Conservation (phyloP, 2,113 vertebrate species). For the Arvicanthis niloticus region DNA sequence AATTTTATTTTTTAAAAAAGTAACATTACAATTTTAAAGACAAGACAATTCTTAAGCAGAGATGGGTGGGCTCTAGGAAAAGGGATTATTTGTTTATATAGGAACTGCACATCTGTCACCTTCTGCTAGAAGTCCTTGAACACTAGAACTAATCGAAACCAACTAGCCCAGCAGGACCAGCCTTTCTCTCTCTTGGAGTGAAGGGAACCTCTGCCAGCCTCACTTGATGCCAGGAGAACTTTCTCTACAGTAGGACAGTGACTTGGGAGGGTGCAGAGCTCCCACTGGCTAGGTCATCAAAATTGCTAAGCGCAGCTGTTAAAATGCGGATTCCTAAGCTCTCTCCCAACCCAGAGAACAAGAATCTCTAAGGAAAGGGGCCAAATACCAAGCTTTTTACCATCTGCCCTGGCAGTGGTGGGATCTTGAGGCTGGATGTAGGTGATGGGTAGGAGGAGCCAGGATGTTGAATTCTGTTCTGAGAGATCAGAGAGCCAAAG, state of each 20-base stretch:
- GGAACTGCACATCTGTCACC: slow-evolving; percentile 38
- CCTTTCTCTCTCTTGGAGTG: background rate
- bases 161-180: background rate
- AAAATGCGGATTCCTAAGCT: background rate
- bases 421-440: background rate
- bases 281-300: background rate
- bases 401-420: background rate
- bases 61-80: background rate
- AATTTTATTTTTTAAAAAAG: background rate
- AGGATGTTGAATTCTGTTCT: background rate
- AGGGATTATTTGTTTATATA: slow-evolving; percentile 48
- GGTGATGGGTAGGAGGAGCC: background rate
- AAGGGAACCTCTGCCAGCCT: background rate
- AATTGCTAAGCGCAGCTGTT: background rate
- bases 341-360: background rate
- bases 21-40: slow-evolving; percentile 23
- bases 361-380: background rate
- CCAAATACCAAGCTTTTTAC: background rate
- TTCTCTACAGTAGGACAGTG: background rate
- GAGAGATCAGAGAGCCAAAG: background rate
- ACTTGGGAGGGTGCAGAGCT: background rate
- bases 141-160: slow-evolving; percentile 20
- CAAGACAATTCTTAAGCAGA: slow-evolving; percentile 5
- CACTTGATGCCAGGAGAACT: background rate
- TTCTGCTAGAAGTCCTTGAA: slow-evolving; percentile 1